A percentile compares a stretch with the other conserved stretches of the same genome.
These are phyloP conservation scores for Ibidorhyncha struthersii DNA, from an alignment of 2,113 vertebrate genomes.

Conservation along the genomic window DNA sequence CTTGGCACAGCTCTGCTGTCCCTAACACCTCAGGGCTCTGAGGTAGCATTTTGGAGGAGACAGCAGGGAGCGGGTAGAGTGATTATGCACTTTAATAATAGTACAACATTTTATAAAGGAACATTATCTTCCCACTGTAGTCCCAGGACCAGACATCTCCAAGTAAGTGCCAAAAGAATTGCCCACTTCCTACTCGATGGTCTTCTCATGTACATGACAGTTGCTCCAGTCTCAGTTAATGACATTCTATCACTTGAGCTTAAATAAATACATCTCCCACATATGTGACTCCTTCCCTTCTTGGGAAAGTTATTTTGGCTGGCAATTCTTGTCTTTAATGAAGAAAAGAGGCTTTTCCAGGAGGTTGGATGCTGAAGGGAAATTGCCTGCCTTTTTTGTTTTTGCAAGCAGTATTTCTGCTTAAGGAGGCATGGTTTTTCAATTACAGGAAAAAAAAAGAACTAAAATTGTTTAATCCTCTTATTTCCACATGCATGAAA, in stretches of 20 bases:
- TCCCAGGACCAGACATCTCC: not conserved
- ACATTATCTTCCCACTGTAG: not conserved
- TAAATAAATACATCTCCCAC: not conserved
- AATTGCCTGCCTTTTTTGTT: not conserved
- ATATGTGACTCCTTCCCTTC: not conserved
- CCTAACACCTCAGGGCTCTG: not conserved
- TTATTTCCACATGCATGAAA: slow-evolving; percentile 9
- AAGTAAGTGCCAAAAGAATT: not conserved
- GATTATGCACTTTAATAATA: not conserved
- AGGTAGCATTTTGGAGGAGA: not conserved
- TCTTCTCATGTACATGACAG: not conserved
- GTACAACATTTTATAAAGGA: not conserved
- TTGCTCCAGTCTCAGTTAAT: not conserved
- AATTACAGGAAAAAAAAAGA: not conserved
- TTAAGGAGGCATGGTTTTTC: not conserved
- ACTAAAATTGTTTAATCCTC: not conserved
- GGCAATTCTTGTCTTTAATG: not conserved
- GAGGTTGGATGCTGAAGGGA: not conserved
- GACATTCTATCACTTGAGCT: not conserved
- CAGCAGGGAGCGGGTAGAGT: not conserved
- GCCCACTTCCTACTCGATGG: not conserved
- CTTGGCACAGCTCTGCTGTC: not conserved
- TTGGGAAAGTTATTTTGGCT: not conserved
- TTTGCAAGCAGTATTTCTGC: not conserved
- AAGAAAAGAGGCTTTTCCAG: not conserved